Conservation (phyloP, 2,888 invertebrate species). For the Globia sparganii region DNA sequence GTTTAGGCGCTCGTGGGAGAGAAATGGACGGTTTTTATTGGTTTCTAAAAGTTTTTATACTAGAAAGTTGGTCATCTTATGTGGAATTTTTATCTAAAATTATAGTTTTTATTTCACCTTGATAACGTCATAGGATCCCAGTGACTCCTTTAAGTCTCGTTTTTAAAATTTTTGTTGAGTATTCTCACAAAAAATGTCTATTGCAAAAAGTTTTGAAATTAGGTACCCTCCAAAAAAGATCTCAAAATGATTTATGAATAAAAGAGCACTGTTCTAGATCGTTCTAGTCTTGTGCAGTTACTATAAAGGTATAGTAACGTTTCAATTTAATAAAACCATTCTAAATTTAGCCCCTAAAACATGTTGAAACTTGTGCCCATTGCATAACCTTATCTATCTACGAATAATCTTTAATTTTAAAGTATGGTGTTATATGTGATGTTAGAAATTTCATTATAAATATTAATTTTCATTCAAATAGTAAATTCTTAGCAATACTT, state of each 20-base stretch:
- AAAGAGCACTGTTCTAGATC: slow-evolving; percentile 29
- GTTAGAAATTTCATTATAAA: not conserved
- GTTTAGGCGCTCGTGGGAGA: slow-evolving; percentile 43
- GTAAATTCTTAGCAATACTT: not conserved
- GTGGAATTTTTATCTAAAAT: not conserved
- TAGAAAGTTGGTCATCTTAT: slow-evolving; percentile 45
- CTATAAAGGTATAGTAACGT: not conserved
- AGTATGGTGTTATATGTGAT: slow-evolving; percentile 17
- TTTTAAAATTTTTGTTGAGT: not conserved
- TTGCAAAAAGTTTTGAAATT: not conserved
- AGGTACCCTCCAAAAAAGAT: not conserved
- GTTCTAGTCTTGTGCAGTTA: slow-evolving; percentile 14
- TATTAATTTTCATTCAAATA: not conserved
- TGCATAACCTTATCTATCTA: slow-evolving; percentile 41
- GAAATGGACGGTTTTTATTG: slow-evolving; percentile 54
- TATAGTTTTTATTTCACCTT: slow-evolving; percentile 29
- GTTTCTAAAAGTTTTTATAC: slow-evolving; percentile 44
- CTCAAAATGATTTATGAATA: not conserved
- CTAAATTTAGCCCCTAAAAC: slow-evolving; percentile 42
- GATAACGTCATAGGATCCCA: slow-evolving; percentile 1
- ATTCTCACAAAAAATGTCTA: not conserved
- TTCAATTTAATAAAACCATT: not conserved
- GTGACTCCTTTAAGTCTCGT: not conserved
- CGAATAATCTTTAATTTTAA: slow-evolving; percentile 26
- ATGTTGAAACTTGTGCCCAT: slow-evolving; percentile 40